phyloP scores from a whole-genome alignment of 1,140 invertebrate genomes.

The Scaptomyza graminum region DNA sequence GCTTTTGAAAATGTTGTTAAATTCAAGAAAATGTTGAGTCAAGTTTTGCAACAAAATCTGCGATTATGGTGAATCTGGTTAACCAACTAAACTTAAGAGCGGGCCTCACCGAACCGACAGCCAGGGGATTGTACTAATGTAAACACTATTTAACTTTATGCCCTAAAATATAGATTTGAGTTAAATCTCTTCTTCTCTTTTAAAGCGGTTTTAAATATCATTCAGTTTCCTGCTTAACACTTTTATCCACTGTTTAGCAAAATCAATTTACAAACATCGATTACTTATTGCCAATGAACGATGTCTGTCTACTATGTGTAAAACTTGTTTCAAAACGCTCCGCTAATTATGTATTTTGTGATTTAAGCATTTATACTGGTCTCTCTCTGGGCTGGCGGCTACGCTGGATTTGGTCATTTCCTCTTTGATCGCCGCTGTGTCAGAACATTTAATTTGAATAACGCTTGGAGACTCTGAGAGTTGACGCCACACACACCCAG shows the following conservation, averaged over 20 bases:
- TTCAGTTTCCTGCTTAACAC: slow-evolving; percentile 3
- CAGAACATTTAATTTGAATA: slow-evolving; percentile 76
- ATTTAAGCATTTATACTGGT: slow-evolving; percentile 6
- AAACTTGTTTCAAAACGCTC: slow-evolving; percentile 47
- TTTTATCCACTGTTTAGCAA: background rate
- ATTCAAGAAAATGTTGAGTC: too few species aligned
- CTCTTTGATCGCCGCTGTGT: slow-evolving; percentile 50
- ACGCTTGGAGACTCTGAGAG: slow-evolving; percentile 29
- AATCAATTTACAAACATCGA: slow-evolving; percentile 2
- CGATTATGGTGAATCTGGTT: too few species aligned
- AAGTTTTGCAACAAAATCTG: too few species aligned
- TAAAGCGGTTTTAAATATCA: background rate
- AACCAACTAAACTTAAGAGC: too few species aligned
- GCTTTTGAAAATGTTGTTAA: too few species aligned
- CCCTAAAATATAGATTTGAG: too few species aligned
- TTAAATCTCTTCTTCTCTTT: background rate
- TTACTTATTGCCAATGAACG: background rate
- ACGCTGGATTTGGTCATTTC: slow-evolving; percentile 74
- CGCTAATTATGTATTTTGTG: slow-evolving; percentile 28
- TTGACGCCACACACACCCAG: slow-evolving; percentile 41
- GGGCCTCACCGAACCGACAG: too few species aligned
- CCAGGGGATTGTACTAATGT: too few species aligned
- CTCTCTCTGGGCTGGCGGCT: slow-evolving; percentile 23
- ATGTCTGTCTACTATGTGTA: slow-evolving; percentile 14
- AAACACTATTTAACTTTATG: too few species aligned